Evolutionary conservation across 2,888 invertebrate species (phyloP), one percentile per base, ranked within the genome.

Genomic region (Orthonevra nobilis): DNA sequence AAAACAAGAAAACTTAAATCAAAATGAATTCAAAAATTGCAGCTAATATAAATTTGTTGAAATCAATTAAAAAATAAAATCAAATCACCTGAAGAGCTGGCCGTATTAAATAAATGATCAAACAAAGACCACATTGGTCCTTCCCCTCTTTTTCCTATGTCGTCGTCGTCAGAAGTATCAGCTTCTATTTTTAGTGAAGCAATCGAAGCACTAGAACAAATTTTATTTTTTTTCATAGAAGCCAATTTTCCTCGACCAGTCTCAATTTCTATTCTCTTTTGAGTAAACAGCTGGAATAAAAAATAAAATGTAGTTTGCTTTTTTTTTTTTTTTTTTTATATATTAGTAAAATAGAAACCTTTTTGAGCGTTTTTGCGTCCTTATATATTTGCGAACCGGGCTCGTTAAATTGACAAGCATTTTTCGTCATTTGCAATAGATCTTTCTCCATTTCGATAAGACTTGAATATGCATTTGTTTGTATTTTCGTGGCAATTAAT

Each of bases 331-430:
- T 2, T 5, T 1, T 15, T 20, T 10, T 7, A 7, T 10, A 7
- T 14, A 12, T 3, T 4, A 17, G 2, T 26, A 28, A 38, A 4
- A 6, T 17, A 17, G 5, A 2, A 54, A 95, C 93, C 91, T 95
- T 96, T 86, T 96, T 95, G 60, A 99, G 89, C 17, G 93, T 91
- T 86, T 96, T 96, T 0, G 98, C 97, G 89, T 98, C 97, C 89
- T 97, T 97, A 86, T 97, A 98, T 83, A 99, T 98, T 86, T 95
- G 94, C 9, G 98, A 98, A 1, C 97, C 97, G 0, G 99, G 97
- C 86, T 98, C 98, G 87, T 99, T 99, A 86, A 97, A 99, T 12
- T 93, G 91, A 86, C 97, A 98, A 0, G 99, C 99, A 89, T 99
- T 99, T 82, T 95, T 94, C 46, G 96, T 95, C 95, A 99, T 96